Evolutionary conservation across 2,888 invertebrate species (phyloP), one percentile per base, ranked within the genome.

Genomic region (Protonemura montana): DNA sequence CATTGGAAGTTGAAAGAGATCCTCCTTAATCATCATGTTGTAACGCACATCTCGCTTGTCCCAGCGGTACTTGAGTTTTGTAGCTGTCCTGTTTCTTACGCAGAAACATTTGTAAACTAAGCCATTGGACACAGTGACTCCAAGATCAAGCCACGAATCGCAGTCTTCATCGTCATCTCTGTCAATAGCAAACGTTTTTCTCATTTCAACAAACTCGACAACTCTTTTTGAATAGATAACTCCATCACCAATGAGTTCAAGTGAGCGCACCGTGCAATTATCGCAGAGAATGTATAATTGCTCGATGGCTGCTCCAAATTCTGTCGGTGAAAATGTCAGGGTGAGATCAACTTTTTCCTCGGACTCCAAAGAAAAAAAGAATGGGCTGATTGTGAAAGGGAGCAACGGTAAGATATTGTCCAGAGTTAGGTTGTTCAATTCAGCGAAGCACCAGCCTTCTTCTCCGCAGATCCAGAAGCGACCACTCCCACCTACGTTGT

Each of bases 241-340:
- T 25, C 91, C 92, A 88, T 93, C 92, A 0, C 92, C 93, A 28
- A 92, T 89, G 76, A 93, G 88, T 87, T 92, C 92, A 1, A 91
- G 88, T 82, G 90, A 89, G 86, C 91, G 89, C 35, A 90, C 89
- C 0, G 90, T 89, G 82, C 91, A 90, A 88, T 92, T 93, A 88
- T 92, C 91, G 86, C 92, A 91, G 21, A 92, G 88, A 27, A 92
- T 87, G 86, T 90, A 91, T 16, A 92, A 87, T 82, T 91, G 91
- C 87, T 92, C 92, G 0, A 90, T 89, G 89, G 91, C 89, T 82
- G 92, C 88, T 25, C 92, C 92, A 27, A 88, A 89, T 80, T 89
- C 87, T 21, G 88, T 88, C 0, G 92, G 92, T 28, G 88, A 89
- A 89, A 92, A 93, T 59, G 90, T 89, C 10, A 91, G 89, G n/a